These are phyloP conservation scores for Parnassius glacialis DNA, from an alignment of 2,888 invertebrate species.

Conservation along the genomic window DNA sequence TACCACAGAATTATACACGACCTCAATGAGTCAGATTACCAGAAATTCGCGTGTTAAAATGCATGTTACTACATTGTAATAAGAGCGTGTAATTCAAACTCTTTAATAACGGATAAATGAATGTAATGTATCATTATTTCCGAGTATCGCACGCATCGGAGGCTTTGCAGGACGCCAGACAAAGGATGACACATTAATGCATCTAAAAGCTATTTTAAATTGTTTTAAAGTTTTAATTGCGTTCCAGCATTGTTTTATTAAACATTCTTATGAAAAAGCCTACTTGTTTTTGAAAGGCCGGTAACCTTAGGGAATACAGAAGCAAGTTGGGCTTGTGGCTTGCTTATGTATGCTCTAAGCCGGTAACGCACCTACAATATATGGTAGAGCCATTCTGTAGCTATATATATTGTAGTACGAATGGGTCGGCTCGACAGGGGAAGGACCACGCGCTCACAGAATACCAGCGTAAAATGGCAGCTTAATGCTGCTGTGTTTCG, in stretches of 20 bases:
- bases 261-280: too few relatives aligned
- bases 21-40: slow-evolving; percentile 27
- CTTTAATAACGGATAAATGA: slow-evolving; percentile 13
- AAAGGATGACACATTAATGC: slow-evolving; percentile 43
- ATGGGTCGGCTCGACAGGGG: too few relatives aligned
- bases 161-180: slow-evolving; percentile 43
- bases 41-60: slow-evolving; percentile 16
- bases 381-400: too few relatives aligned
- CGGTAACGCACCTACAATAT: too few relatives aligned
- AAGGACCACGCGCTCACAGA: too few relatives aligned
- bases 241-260: background rate
- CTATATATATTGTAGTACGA: too few relatives aligned
- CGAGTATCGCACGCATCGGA: slow-evolving; percentile 38
- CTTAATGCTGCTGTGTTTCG: too few relatives aligned
- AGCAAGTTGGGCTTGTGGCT: too few relatives aligned
- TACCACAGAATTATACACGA: slow-evolving; percentile 6
- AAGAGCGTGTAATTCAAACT: slow-evolving; percentile 16
- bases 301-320: too few relatives aligned
- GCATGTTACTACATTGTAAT: slow-evolving; percentile 27
- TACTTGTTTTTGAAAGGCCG: too few relatives aligned
- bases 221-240: slow-evolving; percentile 29
- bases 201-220: slow-evolving; percentile 30
- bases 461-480: too few relatives aligned
- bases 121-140: slow-evolving; percentile 26
- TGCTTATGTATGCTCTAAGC: too few relatives aligned